These are phyloP conservation scores for Timandra comae DNA, from an alignment of 2,888 invertebrate genomes.

Conservation along the genomic window DNA sequence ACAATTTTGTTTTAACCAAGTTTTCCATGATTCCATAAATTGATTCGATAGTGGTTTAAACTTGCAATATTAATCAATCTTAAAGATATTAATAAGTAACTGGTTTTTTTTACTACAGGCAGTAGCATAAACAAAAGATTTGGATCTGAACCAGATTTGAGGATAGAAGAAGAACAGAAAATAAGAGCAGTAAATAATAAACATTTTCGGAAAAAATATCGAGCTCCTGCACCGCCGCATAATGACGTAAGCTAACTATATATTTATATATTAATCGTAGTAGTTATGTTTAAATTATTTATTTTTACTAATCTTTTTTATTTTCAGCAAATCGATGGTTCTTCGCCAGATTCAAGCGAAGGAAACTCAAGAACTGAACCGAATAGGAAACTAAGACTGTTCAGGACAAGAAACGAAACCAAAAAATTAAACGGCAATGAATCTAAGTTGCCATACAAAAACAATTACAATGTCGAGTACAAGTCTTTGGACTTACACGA, in stretches of 20 bases:
- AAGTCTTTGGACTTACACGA: constrained; percentile 57
- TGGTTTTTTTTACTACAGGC: constrained; percentile 26
- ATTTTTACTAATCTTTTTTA: background rate
- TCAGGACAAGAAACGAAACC: constrained; percentile 85
- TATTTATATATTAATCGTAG: too few relatives aligned
- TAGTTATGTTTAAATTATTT: too few relatives aligned
- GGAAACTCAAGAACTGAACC: constrained; percentile 67
- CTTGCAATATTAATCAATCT: background rate
- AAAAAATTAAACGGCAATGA: constrained; percentile 72
- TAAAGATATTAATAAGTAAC: background rate
- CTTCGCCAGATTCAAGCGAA: constrained; percentile 78
- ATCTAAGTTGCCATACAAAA: constrained; percentile 46
- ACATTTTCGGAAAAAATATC: constrained; percentile 85
- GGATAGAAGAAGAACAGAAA: constrained; percentile 61
- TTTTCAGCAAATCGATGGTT: constrained; percentile 65
- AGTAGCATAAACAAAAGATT: constrained; percentile 73
- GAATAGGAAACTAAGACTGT: constrained; percentile 79
- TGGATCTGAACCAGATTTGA: constrained; percentile 85
- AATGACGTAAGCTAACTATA: constrained; percentile 49
- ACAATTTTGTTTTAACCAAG: too few relatives aligned
- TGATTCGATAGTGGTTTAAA: too few relatives aligned
- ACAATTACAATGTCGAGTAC: constrained; percentile 52
- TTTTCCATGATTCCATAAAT: too few relatives aligned
- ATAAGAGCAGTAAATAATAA: constrained; percentile 49
- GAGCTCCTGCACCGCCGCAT: constrained; percentile 81